These are phyloP conservation scores for Babylonia areolata DNA, from an alignment of 1,140 invertebrate genomes.

Conservation along the genomic window DNA sequence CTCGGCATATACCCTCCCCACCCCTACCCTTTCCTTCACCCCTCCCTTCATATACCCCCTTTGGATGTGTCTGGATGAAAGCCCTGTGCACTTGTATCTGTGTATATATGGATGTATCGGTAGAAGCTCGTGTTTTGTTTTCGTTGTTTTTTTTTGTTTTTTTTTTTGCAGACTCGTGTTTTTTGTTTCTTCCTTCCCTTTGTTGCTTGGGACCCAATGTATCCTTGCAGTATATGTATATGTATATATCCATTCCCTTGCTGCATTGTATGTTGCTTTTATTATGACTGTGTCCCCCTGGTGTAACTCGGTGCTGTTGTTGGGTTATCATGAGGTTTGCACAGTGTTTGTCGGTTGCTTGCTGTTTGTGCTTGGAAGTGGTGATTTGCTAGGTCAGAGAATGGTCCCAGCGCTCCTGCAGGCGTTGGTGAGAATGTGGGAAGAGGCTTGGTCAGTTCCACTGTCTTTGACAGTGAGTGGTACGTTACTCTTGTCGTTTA, in stretches of 20 bases:
- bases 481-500: no score
- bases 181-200: not conserved
- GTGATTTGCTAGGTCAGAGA: no score
- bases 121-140: not conserved
- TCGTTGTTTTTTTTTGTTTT: not conserved
- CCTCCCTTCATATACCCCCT: not conserved
- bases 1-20: not conserved
- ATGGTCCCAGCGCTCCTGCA: no score
- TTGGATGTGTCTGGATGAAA: not conserved
- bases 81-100: not conserved
- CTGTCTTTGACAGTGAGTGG: no score
- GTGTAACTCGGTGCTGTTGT: not conserved
- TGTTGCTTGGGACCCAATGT: not conserved
- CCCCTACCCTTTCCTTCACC: not conserved
- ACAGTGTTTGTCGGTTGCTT: not conserved
- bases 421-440: no score
- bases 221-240: not conserved
- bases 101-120: not conserved
- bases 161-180: not conserved
- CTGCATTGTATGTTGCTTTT: not conserved
- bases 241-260: not conserved
- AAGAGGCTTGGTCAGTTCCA: no score
- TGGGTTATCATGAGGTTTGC: not conserved
- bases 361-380: no score
- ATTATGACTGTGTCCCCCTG: not conserved